Evolutionary conservation across 2,888 invertebrate genomes (phyloP), one percentile per base, ranked within the genome.

Genomic region (Aproaerema taeniolella): DNA sequence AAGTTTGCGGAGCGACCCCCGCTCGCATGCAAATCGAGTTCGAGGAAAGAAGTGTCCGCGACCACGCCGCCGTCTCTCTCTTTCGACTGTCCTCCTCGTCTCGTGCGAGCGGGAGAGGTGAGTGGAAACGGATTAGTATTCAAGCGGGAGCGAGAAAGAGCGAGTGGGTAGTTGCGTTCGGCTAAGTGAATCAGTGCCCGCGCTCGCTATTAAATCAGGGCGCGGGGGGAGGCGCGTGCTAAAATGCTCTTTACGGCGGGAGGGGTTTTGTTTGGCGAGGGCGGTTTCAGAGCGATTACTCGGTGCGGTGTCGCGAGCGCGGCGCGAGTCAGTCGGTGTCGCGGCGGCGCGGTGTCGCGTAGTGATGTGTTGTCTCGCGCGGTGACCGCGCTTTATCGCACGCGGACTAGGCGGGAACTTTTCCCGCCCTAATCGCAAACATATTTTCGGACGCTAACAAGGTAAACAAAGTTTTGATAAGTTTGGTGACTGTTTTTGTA

Each of bases 381-480:
- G 80, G 80, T 83, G 80, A 83, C 73, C 79, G 79, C 78, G 74
- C 69, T 64, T 56, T 59, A 52, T 75, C 53, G 49, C 58, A 63
- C 73, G 68, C 66, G 69, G 62, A 63, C 75, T 70, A 60, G 81
- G 85, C 80, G 83, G 86, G 85, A 82, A 77, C 71, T 54, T 76
- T n/a, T 78, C 86, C 86, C 83, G 87, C 85, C 82, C 67, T 68
- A 64, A 68, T 72, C 67, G 63, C 56, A 87, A 87, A 82, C 71
- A 87, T 87, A 87, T 87, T 87, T 81, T 87, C 87, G 69, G 87
- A 87, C 86, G 87, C 87, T 68, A 87, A 87, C 69, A 87, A 87
- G 87, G 87, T 87, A 80, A 5, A n/a, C 20, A 20, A 6, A n/a
- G 26, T 26, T 26, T 26, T 26, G 5, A 26, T n/a, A 26, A 42